Evolutionary conservation across 1,140 invertebrate genomes (phyloP), one percentile per base, ranked within the genome.

Genomic region (Agrypnia vestita): DNA sequence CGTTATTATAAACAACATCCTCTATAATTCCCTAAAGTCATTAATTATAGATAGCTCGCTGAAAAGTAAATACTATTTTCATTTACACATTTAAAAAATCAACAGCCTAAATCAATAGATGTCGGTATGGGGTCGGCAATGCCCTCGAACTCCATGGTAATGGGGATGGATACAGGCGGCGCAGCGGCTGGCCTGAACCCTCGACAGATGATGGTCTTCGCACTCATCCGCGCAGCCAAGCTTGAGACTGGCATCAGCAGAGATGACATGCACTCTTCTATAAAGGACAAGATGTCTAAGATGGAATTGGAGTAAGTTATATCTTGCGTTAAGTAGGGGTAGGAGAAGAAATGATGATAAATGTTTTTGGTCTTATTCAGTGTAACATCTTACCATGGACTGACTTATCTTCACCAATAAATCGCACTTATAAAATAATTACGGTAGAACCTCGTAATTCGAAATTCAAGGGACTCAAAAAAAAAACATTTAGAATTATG

Each of bases 121-220:
- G 51, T 79, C 0, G 17, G 53, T n/a, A 71, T 49, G 0, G 12
- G 73, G 43, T 64, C 79, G 0, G 35, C 82, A 44, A 78, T 90
- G 75, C 89, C 89, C 25, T 84, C 86, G 1, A 89, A 90, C 83
- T 90, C 89, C 0, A 87, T 90, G 86, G 84, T 89, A 76, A 86
- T 85, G 12, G 85, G 87, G 21, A 84, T 76, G 81, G 87, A 88
- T 15, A 87, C 72, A 21, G 80, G 76, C 71, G 80, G 84, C 7
- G 86, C 87, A 51, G 85, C 87, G 0, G 87, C 88, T 82, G 88
- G 88, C 13, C 84, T 90, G 43, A 89, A 89, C 81, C 85, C 86
- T 25, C 83, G 89, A 4, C 89, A 90, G 83, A 85, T 87, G 84
- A 86, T 90, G 87, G 89, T 90, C 6, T 89, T 88, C 73, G 87